Percentiles rank a stretch among this genome's conserved stretches.
Evolutionary conservation across 1,140 invertebrate species (phyloP).

Genomic region (Pachypeltis micranthus): DNA sequence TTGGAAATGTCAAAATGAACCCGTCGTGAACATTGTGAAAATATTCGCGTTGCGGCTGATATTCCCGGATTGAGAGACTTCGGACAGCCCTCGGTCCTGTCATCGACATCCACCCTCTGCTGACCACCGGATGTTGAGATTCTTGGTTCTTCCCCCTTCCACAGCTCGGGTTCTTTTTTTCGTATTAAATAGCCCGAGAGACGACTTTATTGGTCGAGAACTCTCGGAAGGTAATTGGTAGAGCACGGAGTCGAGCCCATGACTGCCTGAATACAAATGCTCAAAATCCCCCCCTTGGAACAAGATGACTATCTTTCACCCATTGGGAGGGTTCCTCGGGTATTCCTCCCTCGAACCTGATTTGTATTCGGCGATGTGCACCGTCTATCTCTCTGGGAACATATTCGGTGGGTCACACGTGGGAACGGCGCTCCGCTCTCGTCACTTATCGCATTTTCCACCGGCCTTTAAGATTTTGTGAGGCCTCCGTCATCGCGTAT

Average conservation of each 20-base stretch:
- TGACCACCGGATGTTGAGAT: not conserved
- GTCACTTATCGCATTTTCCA: no score
- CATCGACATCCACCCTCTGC: no score
- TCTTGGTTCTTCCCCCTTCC: not conserved
- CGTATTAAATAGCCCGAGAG: not conserved
- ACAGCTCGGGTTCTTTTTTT: not conserved
- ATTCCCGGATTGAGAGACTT: not conserved
- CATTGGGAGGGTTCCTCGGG: constrained; percentile 6
- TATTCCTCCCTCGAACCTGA: constrained; percentile 11
- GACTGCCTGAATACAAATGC: constrained; percentile 13
- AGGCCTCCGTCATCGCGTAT: no score
- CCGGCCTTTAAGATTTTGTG: no score
- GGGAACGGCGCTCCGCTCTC: not conserved
- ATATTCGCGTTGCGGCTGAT: not conserved
- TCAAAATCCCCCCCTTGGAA: not conserved
- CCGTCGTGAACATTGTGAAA: no score
- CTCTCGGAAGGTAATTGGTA: constrained; percentile 11
- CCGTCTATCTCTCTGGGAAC: not conserved
- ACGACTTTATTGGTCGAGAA: not conserved
- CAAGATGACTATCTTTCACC: constrained; percentile 8
- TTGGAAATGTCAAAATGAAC: no score
- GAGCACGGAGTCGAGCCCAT: constrained; percentile 12
- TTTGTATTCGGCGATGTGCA: constrained; percentile 10
- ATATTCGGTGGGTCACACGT: constrained; percentile 14
- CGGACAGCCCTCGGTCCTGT: no score